A percentile compares a stretch with the other conserved stretches of the same genome.
These are phyloP conservation scores for Apotomis turbidana DNA, from an alignment of 2,888 invertebrate genomes.

Conservation along the genomic window DNA sequence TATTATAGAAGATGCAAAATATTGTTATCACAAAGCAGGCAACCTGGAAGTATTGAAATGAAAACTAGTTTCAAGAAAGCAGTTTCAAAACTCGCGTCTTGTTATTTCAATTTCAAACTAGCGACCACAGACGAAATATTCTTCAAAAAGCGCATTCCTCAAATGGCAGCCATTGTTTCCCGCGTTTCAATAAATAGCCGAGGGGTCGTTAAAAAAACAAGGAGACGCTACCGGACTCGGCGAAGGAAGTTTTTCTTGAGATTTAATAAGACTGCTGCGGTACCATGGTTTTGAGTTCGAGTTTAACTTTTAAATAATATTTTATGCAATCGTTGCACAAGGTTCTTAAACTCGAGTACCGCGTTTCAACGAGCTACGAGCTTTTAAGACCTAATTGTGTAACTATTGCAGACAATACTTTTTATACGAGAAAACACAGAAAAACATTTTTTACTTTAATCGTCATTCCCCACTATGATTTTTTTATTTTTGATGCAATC, in stretches of 20 bases:
- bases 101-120: neutral
- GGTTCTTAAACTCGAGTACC: too few relatives aligned
- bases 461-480: too few relatives aligned
- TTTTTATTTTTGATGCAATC: too few relatives aligned
- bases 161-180: constrained; percentile 30
- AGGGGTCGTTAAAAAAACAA: constrained; percentile 38
- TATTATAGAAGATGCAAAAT: too few relatives aligned
- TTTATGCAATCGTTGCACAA: too few relatives aligned
- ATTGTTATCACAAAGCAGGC: too few relatives aligned
- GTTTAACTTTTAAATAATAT: too few relatives aligned
- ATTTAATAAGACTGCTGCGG: constrained; percentile 38
- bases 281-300: constrained; percentile 21
- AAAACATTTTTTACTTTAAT: too few relatives aligned
- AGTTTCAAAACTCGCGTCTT: constrained; percentile 11
- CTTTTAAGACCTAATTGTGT: too few relatives aligned
- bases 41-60: neutral
- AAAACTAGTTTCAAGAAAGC: constrained; percentile 1
- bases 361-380: too few relatives aligned
- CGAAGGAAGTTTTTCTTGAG: constrained; percentile 34
- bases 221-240: constrained; percentile 22
- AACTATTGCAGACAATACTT: too few relatives aligned
- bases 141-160: constrained; percentile 33
- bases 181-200: constrained; percentile 40
- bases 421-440: too few relatives aligned
- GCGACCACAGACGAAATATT: constrained; percentile 11